Evolutionary conservation across 2,888 invertebrate species (phyloP).

Genomic region (Spisula subtruncata): DNA sequence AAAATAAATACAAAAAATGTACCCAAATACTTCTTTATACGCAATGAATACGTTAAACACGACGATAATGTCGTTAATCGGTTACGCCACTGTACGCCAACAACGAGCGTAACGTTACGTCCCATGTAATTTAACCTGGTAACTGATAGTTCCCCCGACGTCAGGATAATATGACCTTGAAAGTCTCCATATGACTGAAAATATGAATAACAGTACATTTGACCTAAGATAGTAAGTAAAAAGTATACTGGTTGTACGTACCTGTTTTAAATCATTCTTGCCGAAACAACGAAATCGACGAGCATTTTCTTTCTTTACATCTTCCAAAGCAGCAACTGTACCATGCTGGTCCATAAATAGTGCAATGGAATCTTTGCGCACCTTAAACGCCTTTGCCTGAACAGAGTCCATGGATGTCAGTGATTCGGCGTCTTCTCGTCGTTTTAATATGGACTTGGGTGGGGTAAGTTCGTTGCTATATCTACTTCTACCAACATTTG

Average conservation of each 20-base stretch:
- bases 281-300: constrained; percentile 39
- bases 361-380: constrained; percentile 80
- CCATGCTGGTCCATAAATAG: constrained; percentile 76
- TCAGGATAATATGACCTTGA: too few species aligned
- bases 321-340: constrained; percentile 57
- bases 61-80: too few species aligned
- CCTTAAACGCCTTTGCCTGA: constrained; percentile 66
- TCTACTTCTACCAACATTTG: constrained; percentile 23
- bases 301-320: constrained; percentile 48
- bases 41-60: too few species aligned
- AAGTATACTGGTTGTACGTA: constrained; percentile 36
- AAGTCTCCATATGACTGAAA: too few species aligned
- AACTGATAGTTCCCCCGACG: too few species aligned
- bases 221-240: too few species aligned
- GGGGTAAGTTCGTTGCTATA: constrained; percentile 20
- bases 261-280: constrained; percentile 52
- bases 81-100: too few species aligned
- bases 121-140: too few species aligned
- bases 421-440: constrained; percentile 67
- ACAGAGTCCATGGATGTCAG: constrained; percentile 54
- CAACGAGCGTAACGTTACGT: too few species aligned
- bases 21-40: too few species aligned
- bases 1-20: too few species aligned
- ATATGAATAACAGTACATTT: too few species aligned
- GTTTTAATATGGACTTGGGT: constrained; percentile 67